A percentile compares a stretch with the other conserved stretches of the same genome.
Evolutionary conservation across 2,797 vertebrate genomes (phyloP).

Genomic region (Mormyrops attenuatus): DNA sequence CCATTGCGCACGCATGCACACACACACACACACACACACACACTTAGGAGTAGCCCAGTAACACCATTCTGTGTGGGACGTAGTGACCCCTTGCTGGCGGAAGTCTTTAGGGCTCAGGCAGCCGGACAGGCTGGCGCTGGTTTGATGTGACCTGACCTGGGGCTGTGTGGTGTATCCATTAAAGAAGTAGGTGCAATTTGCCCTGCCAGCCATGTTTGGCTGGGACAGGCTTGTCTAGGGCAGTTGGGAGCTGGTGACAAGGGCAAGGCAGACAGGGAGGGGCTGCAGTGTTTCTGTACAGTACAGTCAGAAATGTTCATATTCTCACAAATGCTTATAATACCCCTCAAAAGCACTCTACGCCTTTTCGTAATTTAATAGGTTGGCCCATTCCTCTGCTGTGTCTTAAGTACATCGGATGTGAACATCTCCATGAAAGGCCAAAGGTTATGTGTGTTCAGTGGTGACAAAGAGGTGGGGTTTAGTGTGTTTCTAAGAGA

Average conservation of each 20-base stretch:
- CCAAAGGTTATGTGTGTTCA: neutral
- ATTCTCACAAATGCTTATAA: neutral
- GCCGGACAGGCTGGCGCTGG: constrained; percentile 36
- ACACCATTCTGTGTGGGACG: constrained; percentile 5
- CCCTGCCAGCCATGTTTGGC: neutral
- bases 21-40: constrained; percentile 14
- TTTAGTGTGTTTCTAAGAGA: constrained; percentile 16
- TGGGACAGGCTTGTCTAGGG: neutral
- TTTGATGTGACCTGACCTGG: constrained; percentile 40
- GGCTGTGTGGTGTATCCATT: constrained; percentile 35
- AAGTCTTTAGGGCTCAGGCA: constrained; percentile 19
- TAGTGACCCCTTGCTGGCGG: constrained; percentile 36
- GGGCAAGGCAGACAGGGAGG: neutral
- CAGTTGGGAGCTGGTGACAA: neutral
- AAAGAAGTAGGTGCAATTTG: constrained; percentile 17
- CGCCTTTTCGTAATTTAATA: neutral
- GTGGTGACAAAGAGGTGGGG: neutral
- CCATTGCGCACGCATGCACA: neutral
- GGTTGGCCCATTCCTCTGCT: neutral
- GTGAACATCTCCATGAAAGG: neutral
- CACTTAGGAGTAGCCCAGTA: constrained; percentile 14
- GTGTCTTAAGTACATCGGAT: neutral
- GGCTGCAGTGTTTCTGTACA: neutral
- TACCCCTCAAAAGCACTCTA: neutral
- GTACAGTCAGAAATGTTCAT: neutral